Evolutionary conservation across 1,140 invertebrate genomes (phyloP).

Genomic region (Bombus waltoni): DNA sequence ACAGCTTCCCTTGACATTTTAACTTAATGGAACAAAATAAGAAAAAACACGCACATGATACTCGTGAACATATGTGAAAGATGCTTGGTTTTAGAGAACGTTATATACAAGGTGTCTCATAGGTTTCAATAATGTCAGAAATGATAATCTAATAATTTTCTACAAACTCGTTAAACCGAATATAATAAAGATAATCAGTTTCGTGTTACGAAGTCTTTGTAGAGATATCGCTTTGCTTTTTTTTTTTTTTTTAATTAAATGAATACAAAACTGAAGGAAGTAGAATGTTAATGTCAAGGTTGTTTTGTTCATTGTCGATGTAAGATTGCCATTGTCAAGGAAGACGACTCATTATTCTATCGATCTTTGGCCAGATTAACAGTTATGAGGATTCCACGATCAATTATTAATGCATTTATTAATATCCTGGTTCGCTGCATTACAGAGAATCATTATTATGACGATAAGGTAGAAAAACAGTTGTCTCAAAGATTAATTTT

Average conservation of each 20-base stretch:
- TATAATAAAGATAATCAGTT: not conserved
- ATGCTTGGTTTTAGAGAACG: not conserved
- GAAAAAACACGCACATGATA: not conserved
- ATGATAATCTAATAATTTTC: not conserved
- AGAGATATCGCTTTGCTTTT: not conserved
- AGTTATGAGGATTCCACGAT: constrained; percentile 49
- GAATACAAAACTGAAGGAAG: constrained; percentile 43
- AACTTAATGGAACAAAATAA: not conserved
- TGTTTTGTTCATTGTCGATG: constrained; percentile 49
- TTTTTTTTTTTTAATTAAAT: not conserved
- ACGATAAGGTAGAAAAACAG: not conserved
- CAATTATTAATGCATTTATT: constrained; percentile 34
- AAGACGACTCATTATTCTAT: constrained; percentile 49
- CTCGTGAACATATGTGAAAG: not conserved
- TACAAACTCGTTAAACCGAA: not conserved
- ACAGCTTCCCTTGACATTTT: constrained; percentile 1
- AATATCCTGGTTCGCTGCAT: constrained; percentile 28
- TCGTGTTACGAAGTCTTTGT: not conserved
- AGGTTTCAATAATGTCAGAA: not conserved
- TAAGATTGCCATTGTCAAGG: constrained; percentile 64
- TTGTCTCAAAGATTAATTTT: not conserved
- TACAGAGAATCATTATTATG: not conserved
- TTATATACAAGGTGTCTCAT: not conserved
- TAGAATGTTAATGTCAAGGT: constrained; percentile 61
- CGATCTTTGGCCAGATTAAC: constrained; percentile 52